These are phyloP conservation scores for Micromesistius poutassou DNA, from an alignment of 2,797 vertebrate genomes.

Conservation along the genomic window DNA sequence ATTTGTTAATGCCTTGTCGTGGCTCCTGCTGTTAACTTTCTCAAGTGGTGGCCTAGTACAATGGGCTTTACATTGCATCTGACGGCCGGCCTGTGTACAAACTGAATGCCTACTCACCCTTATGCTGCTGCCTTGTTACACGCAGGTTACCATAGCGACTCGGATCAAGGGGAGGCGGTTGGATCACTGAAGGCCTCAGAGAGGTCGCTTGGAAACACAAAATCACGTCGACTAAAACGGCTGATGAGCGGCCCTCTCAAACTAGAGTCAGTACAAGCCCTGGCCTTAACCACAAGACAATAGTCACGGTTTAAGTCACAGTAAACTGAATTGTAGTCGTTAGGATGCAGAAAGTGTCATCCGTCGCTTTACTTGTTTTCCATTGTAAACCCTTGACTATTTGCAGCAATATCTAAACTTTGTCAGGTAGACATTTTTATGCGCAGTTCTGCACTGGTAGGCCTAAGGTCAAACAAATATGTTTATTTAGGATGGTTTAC, in stretches of 20 bases:
- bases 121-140: slow-evolving; percentile 35
- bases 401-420: neutral
- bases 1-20: slow-evolving; percentile 40
- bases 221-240: slow-evolving; percentile 4
- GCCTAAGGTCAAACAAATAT: neutral
- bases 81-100: slow-evolving; percentile 33
- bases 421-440: neutral
- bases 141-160: slow-evolving; percentile 40
- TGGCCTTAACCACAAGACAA: slow-evolving; percentile 17
- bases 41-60: slow-evolving; percentile 32
- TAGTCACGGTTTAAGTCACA: neutral
- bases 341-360: neutral
- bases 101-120: slow-evolving; percentile 44
- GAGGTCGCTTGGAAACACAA: slow-evolving; percentile 8
- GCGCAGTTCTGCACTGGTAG: neutral
- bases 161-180: slow-evolving; percentile 18
- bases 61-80: slow-evolving; percentile 49
- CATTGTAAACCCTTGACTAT: neutral
- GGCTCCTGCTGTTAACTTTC: slow-evolving; percentile 41
- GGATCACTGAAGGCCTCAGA: slow-evolving; percentile 1
- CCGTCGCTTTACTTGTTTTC: slow-evolving; percentile 2
- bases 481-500: slow-evolving; percentile 7
- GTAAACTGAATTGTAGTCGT: slow-evolving; percentile 6
- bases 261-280: slow-evolving; percentile 12
- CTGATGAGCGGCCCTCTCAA: slow-evolving; percentile 31